phyloP scores from a whole-genome alignment of 2,888 invertebrate genomes.

The Atrina japonica region DNA sequence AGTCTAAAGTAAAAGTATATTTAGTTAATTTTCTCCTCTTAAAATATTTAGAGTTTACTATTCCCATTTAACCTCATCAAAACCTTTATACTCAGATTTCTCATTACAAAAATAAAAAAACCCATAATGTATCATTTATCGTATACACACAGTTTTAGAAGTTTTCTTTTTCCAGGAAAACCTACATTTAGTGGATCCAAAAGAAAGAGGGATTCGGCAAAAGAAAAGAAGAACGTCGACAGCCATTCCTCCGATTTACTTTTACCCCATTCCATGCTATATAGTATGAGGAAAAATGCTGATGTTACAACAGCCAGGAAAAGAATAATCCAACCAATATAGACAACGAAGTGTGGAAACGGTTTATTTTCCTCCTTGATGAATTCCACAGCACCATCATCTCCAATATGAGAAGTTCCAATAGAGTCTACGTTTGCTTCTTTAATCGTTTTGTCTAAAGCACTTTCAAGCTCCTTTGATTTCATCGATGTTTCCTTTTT shows the following conservation, averaged over 20 bases:
- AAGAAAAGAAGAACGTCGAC: constrained; percentile 53
- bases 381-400: constrained; percentile 8
- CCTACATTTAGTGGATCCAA: constrained; percentile 58
- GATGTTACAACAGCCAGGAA: constrained; percentile 49
- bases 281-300: constrained; percentile 57
- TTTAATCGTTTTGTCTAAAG: not conserved
- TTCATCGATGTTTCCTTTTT: not conserved
- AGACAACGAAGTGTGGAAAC: constrained; percentile 57
- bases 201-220: constrained; percentile 55
- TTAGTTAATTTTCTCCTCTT: too few relatives aligned
- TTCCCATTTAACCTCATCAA: too few relatives aligned
- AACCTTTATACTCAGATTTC: too few relatives aligned
- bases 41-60: too few relatives aligned
- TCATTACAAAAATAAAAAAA: too few relatives aligned
- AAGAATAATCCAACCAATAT: constrained; percentile 56
- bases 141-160: too few relatives aligned
- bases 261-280: constrained; percentile 63
- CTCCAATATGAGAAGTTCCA: not conserved
- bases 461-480: constrained; percentile 1
- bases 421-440: not conserved
- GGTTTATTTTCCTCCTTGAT: constrained; percentile 24
- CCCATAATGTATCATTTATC: too few relatives aligned
- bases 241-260: constrained; percentile 61
- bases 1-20: too few relatives aligned
- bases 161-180: too few relatives aligned